Evolutionary conservation across 1,140 invertebrate species (phyloP).

Genomic region (Drosophila rufa): DNA sequence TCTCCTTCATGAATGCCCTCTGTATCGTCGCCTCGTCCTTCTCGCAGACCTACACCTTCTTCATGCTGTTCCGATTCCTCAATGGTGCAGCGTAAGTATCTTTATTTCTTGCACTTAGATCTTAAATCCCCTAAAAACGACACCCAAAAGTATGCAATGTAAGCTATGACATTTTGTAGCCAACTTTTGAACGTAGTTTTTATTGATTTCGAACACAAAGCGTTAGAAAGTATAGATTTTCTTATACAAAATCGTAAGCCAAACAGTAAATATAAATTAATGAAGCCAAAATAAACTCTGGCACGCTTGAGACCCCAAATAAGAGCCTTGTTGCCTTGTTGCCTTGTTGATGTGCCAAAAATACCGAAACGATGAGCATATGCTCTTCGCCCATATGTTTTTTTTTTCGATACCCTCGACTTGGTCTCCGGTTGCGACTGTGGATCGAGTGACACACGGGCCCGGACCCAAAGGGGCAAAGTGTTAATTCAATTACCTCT

Average conservation of each 20-base stretch:
- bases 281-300: neutral
- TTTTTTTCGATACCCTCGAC: constrained; percentile 2
- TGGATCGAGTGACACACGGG: constrained; percentile 64
- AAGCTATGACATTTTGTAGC: too few species aligned
- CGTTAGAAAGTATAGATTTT: neutral
- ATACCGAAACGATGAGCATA: constrained; percentile 17
- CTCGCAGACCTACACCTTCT: constrained; percentile 93
- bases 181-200: too few species aligned
- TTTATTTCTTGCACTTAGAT: neutral
- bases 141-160: too few species aligned
- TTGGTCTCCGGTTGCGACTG: constrained; percentile 6
- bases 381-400: neutral
- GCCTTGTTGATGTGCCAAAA: constrained; percentile 16
- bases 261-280: neutral
- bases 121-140: neutral
- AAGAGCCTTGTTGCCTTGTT: constrained; percentile 9
- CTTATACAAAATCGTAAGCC: neutral
- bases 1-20: constrained; percentile 94
- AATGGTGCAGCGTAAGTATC: constrained; percentile 95
- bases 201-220: too few species aligned
- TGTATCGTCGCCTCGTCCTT: constrained; percentile 95
- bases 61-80: constrained; percentile 95
- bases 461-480: constrained; percentile 24
- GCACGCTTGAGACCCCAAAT: constrained; percentile 1
- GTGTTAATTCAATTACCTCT: constrained; percentile 82